Conservation (phyloP, 1,140 invertebrate genomes). For the Centruroides vittatus region DNA sequence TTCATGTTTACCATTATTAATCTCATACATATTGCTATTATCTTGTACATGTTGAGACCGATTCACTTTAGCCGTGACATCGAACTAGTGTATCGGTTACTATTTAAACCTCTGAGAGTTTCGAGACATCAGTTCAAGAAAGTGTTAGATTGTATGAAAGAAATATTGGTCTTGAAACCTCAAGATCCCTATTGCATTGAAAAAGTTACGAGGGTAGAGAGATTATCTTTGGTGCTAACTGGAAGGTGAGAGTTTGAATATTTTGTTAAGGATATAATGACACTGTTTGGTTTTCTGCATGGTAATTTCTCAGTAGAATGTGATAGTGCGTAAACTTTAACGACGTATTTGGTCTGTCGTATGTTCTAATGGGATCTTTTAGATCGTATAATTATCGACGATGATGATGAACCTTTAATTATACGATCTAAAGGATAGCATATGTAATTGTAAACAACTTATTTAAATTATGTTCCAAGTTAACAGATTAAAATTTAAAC, state of each 20-base stretch:
- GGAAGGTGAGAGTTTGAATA: slow-evolving; percentile 54
- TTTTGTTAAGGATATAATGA: too few species aligned
- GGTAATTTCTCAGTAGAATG: too few species aligned
- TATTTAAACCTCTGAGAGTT: slow-evolving; percentile 68
- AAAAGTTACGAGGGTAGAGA: slow-evolving; percentile 75
- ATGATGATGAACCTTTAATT: too few species aligned
- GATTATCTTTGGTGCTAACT: slow-evolving; percentile 64
- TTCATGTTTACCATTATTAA: slow-evolving; percentile 65
- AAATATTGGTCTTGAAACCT: slow-evolving; percentile 58
- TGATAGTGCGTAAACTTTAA: too few species aligned
- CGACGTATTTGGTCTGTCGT: too few species aligned
- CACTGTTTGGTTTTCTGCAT: too few species aligned
- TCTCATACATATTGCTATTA: slow-evolving; percentile 59
- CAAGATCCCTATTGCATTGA: slow-evolving; percentile 77
- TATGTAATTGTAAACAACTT: too few species aligned
- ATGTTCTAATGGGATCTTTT: too few species aligned
- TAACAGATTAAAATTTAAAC: too few species aligned
- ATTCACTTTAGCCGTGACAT: slow-evolving; percentile 70
- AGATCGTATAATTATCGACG: too few species aligned
- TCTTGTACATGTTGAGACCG: slow-evolving; percentile 64
- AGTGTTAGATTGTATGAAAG: slow-evolving; percentile 63
- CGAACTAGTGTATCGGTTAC: slow-evolving; percentile 64
- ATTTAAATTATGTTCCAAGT: too few species aligned
- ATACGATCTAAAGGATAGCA: too few species aligned
- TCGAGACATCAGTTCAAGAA: slow-evolving; percentile 64